Evolutionary conservation across 2,888 invertebrate genomes (phyloP).

Genomic region (Drosophila stalkeri): DNA sequence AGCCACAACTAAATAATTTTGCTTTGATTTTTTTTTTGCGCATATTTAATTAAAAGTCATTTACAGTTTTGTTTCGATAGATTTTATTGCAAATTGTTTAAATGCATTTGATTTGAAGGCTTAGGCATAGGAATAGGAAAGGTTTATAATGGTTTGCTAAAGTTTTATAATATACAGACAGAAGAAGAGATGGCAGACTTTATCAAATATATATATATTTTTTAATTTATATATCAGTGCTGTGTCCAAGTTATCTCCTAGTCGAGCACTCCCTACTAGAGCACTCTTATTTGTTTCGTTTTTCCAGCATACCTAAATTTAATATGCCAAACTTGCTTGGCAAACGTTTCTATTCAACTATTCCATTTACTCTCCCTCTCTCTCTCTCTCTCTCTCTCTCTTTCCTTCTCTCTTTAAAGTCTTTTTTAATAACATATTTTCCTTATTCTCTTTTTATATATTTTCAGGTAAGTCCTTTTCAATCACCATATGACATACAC

Average conservation of each 20-base stretch:
- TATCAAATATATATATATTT: too few species aligned
- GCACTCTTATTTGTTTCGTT: too few species aligned
- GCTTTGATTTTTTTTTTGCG: conserved; percentile 11
- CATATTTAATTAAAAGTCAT: conserved; percentile 55
- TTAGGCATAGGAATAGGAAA: neutral
- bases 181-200: too few species aligned
- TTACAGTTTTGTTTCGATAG: conserved; percentile 14
- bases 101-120: neutral
- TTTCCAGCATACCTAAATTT: neutral
- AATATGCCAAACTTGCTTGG: neutral
- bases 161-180: too few species aligned
- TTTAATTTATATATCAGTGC: too few species aligned
- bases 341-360: neutral
- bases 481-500: conserved; percentile 7
- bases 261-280: neutral
- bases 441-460: conserved; percentile 31
- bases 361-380: neutral
- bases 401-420: neutral
- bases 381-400: too few species aligned
- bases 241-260: neutral
- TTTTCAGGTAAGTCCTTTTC: conserved; percentile 62
- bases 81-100: conserved; percentile 1
- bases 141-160: too few species aligned
- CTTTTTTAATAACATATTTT: neutral
- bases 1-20: conserved; percentile 38